Evolutionary conservation across 1,140 invertebrate genomes (phyloP), one percentile per base, ranked within the genome.

Genomic region (Trachelipus rathkii): DNA sequence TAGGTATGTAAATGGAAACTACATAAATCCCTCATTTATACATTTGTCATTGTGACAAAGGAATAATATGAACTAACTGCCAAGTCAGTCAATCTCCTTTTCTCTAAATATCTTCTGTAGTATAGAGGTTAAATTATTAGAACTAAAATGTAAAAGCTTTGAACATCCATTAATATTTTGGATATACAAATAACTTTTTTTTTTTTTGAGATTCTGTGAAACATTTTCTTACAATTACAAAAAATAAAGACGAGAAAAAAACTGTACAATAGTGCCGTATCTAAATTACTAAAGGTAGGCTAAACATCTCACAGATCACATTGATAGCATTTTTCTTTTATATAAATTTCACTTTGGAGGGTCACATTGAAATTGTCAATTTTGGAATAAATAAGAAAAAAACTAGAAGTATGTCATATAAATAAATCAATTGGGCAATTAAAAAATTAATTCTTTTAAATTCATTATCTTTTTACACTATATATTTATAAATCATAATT

Each of bases 71-170:
- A n/a, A n/a, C n/a, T n/a, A n/a, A 15, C 50, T 60, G 50, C 50
- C 50, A 60, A 60, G 50, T n/a, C 50, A 60, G 50, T 60, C 50
- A 60, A 13, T 33, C 33, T 33, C 33, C 33, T 33, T n/a, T 33
- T 33, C 33, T 33, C 33, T 33, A 3, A 33, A 33, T 60, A 60
- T 60, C 8, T 60, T 4, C 50, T n/a, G n/a, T n/a, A 60, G 1
- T 6, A 33, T 33, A 33, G n/a, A n/a, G n/a, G n/a, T n/a, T 19
- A 2, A 15, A 60, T 1, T 60, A 15, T 60, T 19, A 15, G 1
- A 60, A 60, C 50, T 60, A 60, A 19, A 60, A 8, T 60, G 50
- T n/a, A 60, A 60, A 60, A 60, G 50, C 50, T 19, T 60, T 60
- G 1, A 19, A 3, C 50, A 13, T 60, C 8, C 19, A 19, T 15